Conservation (phyloP, 1,140 invertebrate genomes). For the Trypoxylus dichotomus region DNA sequence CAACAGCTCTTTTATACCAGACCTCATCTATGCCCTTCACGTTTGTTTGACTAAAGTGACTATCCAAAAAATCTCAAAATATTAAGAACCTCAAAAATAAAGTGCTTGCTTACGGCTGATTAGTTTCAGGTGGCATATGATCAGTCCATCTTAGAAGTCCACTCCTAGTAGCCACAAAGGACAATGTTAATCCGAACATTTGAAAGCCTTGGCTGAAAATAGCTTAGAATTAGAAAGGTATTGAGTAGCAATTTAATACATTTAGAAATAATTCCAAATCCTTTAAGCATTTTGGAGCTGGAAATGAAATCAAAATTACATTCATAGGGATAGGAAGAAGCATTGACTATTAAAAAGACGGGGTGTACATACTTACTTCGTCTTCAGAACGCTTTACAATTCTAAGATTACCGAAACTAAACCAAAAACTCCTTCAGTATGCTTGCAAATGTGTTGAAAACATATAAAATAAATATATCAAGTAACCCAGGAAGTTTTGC, state of each 20-base stretch:
- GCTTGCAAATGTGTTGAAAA: not conserved
- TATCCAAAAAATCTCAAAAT: constrained; percentile 48
- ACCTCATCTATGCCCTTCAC: constrained; percentile 83
- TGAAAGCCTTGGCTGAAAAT: constrained; percentile 79
- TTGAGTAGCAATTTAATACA: not conserved
- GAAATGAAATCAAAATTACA: not conserved
- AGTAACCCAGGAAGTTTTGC: no score
- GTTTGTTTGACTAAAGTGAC: constrained; percentile 81
- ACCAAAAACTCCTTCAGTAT: not conserved
- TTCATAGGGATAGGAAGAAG: not conserved
- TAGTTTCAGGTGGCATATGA: constrained; percentile 59
- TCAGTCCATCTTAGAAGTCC: constrained; percentile 85
- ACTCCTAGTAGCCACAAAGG: constrained; percentile 87
- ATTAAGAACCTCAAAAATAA: not conserved
- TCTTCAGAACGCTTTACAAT: not conserved
- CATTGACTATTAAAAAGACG: no score
- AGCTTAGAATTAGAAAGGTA: constrained; percentile 26
- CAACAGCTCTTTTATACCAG: constrained; percentile 92
- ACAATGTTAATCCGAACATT: constrained; percentile 80
- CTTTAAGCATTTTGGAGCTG: not conserved
- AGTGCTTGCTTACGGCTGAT: constrained; percentile 62
- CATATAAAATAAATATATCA: not conserved
- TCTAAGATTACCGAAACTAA: no score
- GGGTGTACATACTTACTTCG: not conserved
- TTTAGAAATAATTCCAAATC: no score